Conservation (phyloP, 2,113 vertebrate species). For the Nothobranchius kuhntae region DNA sequence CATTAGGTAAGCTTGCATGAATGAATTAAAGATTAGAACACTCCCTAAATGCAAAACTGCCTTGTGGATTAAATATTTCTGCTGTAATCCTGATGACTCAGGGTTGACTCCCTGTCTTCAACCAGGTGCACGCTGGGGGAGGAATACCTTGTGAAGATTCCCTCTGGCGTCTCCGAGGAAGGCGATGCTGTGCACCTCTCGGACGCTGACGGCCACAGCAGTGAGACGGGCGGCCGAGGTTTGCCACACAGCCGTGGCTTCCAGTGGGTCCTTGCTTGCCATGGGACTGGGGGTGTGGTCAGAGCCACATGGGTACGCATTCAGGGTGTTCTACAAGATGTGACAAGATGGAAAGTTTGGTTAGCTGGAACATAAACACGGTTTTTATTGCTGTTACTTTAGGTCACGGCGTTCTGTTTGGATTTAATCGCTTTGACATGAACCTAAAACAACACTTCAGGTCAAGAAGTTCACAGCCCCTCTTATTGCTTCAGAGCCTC, state of each 20-base stretch:
- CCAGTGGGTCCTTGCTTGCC: constrained; percentile 86
- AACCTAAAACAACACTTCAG: not conserved
- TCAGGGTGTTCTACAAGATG: constrained; percentile 86
- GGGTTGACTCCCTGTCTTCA: constrained; percentile 14
- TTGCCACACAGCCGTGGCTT: constrained; percentile 80
- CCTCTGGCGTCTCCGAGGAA: constrained; percentile 94
- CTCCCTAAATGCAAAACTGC: not conserved
- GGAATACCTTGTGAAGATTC: constrained; percentile 87
- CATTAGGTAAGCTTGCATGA: constrained; percentile 7
- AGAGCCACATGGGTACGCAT: constrained; percentile 94
- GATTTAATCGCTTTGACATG: not conserved
- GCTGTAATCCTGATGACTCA: constrained; percentile 2
- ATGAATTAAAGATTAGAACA: constrained; percentile 14
- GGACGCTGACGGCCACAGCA: constrained; percentile 87
- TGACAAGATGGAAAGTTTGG: constrained; percentile 8
- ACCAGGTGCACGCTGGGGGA: not conserved
- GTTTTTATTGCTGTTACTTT: not conserved
- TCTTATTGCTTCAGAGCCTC: constrained; percentile 23
- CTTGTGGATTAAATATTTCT: constrained; percentile 3
- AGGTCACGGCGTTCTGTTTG: not conserved
- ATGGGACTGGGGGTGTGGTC: constrained; percentile 98
- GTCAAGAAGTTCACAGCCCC: constrained; percentile 22
- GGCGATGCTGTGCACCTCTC: constrained; percentile 88
- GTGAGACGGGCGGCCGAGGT: constrained; percentile 83
- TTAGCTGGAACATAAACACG: constrained; percentile 7